phyloP scores from a whole-genome alignment of 1,140 invertebrate species.

The Drosophila pallidifrons region DNA sequence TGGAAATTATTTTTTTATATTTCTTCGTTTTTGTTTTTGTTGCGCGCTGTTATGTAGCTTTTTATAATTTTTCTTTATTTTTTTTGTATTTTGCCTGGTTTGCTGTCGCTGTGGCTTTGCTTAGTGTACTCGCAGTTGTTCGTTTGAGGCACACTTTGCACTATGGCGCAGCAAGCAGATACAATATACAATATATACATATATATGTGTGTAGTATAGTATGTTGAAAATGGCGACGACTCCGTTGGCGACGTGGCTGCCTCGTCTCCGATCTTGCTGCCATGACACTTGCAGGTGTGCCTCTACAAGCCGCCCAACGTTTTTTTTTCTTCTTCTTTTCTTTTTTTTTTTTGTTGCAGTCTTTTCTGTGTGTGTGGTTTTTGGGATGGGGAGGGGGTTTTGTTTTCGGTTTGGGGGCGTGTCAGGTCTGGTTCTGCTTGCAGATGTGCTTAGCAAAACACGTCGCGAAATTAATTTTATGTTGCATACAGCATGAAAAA shows the following conservation, averaged over 20 bases:
- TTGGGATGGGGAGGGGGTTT: neutral
- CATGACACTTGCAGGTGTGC: constrained; percentile 80
- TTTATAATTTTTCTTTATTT: constrained; percentile 72
- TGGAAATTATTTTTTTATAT: constrained; percentile 62
- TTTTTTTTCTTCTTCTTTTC: too few relatives aligned
- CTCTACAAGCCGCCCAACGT: constrained; percentile 25
- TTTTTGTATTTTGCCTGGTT: too few relatives aligned
- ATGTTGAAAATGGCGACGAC: constrained; percentile 21
- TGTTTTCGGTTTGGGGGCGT: constrained; percentile 17
- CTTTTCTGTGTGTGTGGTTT: neutral
- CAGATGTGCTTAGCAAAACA: constrained; percentile 56
- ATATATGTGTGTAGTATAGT: too few relatives aligned
- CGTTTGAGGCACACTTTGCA: constrained; percentile 76
- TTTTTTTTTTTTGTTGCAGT: too few relatives aligned
- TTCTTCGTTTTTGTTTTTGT: too few relatives aligned
- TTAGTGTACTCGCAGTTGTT: constrained; percentile 9
- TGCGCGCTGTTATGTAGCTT: constrained; percentile 17
- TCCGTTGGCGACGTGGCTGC: constrained; percentile 45
- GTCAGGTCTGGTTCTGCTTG: constrained; percentile 40
- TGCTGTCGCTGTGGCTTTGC: too few relatives aligned
- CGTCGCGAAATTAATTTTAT: constrained; percentile 61
- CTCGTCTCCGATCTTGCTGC: constrained; percentile 52
- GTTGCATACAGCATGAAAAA: constrained; percentile 34
- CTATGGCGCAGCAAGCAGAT: constrained; percentile 73
- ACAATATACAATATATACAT: too few relatives aligned